Base-by-base conservation (phyloP, 2,888 invertebrate genomes). In the Tetragonula carbonaria region DNA sequence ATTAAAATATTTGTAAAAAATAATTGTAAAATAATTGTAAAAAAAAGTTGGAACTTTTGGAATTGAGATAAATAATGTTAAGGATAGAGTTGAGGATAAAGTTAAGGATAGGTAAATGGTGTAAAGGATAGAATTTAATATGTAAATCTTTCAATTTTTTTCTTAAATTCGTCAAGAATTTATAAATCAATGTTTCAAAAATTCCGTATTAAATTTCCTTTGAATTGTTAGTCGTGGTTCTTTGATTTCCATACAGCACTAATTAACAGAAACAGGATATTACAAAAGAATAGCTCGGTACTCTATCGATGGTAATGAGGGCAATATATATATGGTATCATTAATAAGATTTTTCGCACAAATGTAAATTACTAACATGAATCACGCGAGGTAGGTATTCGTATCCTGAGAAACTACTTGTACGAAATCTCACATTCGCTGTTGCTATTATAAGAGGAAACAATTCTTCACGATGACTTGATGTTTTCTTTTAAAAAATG, bases 391-490 rank as follows among this genome's bases (percentile, higher is more conserved):
- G 28, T 28, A 73, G 21, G 6, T 28, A 57, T 6, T 73, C 28
- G 45, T 68, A 38, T 6, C 23, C 38, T 45, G 28, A 55, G 16
- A 1, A 55, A 23, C 14, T 65, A 38, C 16, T 11, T 11, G 4
- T 4, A n/a, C 16, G n/a, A 65, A 74, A n/a, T 45, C 77, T 33
- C 33, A 6, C 21, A 33, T 16, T 21, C n/a, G 13, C 21, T 28
- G 50, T 50, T 38, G 45, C 65, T 65, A 53, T 28, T 74, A 50
- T 14, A 5, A 18, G 21, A 53, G 55, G 74, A 78, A 78, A 63
- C 55, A 74, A 78, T 78, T 65, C 45, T n/a, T n/a, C 18, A 66
- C 67, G 16, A 76, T 70, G 76, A 70, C 50, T 59, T 2, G 57
- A 28, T 13, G 6, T 13, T 67, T 75, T 45, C 38, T 38, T 21